Conservation (phyloP, 2,113 vertebrate genomes). For the Phylloscopus whistleri region DNA sequence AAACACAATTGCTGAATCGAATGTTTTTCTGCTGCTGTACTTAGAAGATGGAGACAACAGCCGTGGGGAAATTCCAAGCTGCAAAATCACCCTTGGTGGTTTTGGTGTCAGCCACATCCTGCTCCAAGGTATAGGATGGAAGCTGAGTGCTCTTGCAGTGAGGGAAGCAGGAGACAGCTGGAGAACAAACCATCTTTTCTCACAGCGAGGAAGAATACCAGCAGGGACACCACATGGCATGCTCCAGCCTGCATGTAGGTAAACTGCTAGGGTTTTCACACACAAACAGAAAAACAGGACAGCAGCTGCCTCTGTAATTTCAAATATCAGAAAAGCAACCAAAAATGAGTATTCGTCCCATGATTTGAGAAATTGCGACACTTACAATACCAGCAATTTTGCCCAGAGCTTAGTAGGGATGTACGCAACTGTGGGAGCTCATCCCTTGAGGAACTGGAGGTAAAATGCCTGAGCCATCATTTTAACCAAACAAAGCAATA, state of each 20-base stretch:
- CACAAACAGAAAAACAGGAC: not conserved
- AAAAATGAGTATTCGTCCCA: not conserved
- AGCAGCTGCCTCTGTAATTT: not conserved
- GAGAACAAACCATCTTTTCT: not conserved
- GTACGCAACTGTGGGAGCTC: not conserved
- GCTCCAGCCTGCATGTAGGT: not conserved
- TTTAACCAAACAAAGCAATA: not conserved
- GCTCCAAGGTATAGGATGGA: not conserved
- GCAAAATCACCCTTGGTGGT: conserved; percentile 23
- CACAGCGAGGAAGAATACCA: not conserved
- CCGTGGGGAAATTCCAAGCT: conserved; percentile 39
- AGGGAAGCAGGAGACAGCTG: not conserved
- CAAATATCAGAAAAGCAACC: not conserved
- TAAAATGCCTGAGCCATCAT: not conserved
- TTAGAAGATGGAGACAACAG: not conserved
- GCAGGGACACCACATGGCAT: not conserved
- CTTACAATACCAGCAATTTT: not conserved
- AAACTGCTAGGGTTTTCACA: not conserved
- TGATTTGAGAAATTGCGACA: not conserved
- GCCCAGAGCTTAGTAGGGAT: not conserved
- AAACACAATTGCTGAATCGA: not conserved
- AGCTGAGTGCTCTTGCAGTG: not conserved
- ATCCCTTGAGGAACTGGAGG: not conserved
- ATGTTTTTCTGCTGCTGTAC: not conserved
- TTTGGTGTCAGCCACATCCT: conserved; percentile 12